Conservation (phyloP, 2,797 vertebrate genomes). For the Lemur catta region DNA sequence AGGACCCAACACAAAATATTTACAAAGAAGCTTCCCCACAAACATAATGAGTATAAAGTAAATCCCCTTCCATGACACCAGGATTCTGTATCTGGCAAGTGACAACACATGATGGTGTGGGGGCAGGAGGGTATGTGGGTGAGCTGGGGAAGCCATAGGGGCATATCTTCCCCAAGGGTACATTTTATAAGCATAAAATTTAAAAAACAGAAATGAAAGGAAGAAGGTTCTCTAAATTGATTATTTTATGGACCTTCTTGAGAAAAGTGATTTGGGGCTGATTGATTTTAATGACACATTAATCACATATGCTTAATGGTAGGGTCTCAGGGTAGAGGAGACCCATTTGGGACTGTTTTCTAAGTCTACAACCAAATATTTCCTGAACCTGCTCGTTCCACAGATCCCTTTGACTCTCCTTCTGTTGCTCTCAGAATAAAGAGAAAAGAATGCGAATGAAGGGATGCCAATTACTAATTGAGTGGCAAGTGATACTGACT, state of each 20-base stretch:
- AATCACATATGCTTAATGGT: background rate
- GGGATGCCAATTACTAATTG: background rate
- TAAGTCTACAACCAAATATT: background rate
- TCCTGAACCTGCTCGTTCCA: background rate
- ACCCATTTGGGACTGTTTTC: background rate
- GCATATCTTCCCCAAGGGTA: background rate
- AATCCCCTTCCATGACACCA: background rate
- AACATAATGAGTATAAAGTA: background rate
- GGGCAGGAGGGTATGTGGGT: too few relatives aligned
- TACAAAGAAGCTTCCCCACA: background rate
- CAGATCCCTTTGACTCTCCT: background rate
- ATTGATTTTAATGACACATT: background rate
- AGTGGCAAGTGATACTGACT: background rate
- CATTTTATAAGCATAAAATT: background rate
- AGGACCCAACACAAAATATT: background rate
- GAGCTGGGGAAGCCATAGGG: background rate
- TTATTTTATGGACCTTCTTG: background rate
- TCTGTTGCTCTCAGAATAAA: background rate
- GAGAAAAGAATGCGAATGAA: background rate
- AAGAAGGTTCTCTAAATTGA: background rate
- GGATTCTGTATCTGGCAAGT: background rate
- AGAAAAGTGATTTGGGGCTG: background rate
- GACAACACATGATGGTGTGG: background rate
- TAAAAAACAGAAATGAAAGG: background rate
- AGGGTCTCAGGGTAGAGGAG: background rate